These are phyloP conservation scores for Eclectus roratus DNA, from an alignment of 2,113 vertebrate species.

Conservation along the genomic window DNA sequence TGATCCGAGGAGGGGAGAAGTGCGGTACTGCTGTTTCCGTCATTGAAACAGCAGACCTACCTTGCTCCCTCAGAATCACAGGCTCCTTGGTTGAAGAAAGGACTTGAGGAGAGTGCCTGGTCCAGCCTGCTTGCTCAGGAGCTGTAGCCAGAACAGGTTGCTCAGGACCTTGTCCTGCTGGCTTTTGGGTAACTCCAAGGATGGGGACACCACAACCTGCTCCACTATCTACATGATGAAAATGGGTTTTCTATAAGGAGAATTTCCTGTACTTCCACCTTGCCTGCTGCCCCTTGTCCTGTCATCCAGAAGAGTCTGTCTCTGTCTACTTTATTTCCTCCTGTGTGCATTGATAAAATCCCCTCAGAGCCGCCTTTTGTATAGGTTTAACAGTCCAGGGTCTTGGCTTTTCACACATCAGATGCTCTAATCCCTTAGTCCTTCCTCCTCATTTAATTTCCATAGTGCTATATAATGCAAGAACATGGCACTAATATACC, in stretches of 20 bases:
- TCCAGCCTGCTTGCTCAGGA: not conserved
- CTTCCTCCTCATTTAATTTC: not conserved
- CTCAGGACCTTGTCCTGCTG: not conserved
- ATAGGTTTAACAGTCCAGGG: too few species aligned
- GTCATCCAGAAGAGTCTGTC: too few species aligned
- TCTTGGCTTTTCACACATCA: not conserved
- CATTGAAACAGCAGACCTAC: not conserved
- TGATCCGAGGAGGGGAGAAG: too few species aligned
- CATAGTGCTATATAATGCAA: not conserved
- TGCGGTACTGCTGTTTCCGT: not conserved
- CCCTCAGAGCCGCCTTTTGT: not conserved
- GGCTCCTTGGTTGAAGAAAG: too few species aligned
- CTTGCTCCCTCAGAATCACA: fast-evolving
- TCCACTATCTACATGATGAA: not conserved
- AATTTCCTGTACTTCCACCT: not conserved
- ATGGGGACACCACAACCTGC: not conserved
- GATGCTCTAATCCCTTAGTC: not conserved
- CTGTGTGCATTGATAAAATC: too few species aligned
- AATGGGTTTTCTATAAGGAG: not conserved
- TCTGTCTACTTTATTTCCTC: not conserved
- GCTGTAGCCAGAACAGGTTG: not conserved
- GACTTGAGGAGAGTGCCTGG: fast-evolving
- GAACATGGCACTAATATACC: not conserved
- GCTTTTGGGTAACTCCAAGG: not conserved
- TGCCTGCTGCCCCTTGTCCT: not conserved